A percentile compares a stretch with the other conserved stretches of the same genome.
Conservation (phyloP, 2,888 invertebrate species). For the Acanthococcus lagerstroemiae region DNA sequence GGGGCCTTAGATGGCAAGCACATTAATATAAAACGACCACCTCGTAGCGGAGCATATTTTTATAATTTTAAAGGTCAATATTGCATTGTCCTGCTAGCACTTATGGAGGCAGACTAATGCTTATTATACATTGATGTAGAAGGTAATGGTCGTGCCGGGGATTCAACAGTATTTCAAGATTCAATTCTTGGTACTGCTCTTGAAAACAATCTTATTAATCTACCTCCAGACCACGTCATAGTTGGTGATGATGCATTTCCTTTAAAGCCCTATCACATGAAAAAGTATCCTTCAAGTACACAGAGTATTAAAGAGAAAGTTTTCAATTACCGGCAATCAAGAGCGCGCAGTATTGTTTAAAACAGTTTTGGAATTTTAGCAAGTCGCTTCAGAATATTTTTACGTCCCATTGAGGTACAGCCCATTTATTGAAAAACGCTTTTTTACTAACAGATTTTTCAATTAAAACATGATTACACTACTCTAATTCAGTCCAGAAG, state of each 20-base stretch:
- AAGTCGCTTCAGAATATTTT: background rate
- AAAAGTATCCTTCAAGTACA: conserved; percentile 1
- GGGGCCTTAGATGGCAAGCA: conserved; percentile 29
- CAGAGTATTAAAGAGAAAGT: background rate
- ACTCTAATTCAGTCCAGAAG: too few species aligned
- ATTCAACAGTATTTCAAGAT: conserved; percentile 12
- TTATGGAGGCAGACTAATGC: conserved; percentile 21
- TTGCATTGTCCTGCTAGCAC: conserved; percentile 24
- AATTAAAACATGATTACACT: too few species aligned
- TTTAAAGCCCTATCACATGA: background rate
- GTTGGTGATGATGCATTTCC: conserved; percentile 25
- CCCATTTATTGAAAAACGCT: too few species aligned
- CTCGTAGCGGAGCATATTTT: conserved; percentile 9
- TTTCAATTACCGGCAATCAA: conserved; percentile 6
- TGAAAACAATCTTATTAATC: background rate
- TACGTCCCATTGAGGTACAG: background rate
- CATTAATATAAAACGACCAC: conserved; percentile 1
- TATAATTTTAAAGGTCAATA: conserved; percentile 26
- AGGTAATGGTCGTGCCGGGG: conserved; percentile 10
- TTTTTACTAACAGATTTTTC: too few species aligned
- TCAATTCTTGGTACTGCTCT: background rate
- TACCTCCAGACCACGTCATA: conserved; percentile 6
- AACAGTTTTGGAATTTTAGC: background rate
- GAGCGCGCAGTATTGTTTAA: background rate
- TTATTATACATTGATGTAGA: conserved; percentile 14